A percentile compares a stretch with the other conserved stretches of the same genome.
Conservation (phyloP, 1,140 invertebrate genomes). For the Trachelipus rathkii region DNA sequence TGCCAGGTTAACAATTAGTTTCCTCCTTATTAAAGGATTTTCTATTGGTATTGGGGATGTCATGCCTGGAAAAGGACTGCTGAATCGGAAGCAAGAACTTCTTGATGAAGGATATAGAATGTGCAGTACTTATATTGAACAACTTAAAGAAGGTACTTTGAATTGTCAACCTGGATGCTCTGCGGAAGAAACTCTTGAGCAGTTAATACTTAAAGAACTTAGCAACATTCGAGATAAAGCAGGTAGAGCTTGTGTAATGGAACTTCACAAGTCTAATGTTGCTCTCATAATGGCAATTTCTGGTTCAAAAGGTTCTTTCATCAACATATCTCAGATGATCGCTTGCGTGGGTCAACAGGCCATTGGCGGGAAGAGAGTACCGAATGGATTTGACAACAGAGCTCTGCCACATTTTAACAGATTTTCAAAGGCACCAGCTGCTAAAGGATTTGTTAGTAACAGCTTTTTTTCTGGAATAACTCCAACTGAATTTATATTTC, state of each 20-base stretch:
- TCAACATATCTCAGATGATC: constrained; percentile 99
- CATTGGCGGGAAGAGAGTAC: constrained; percentile 91
- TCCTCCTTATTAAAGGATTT: constrained; percentile 89
- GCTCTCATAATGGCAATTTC: constrained; percentile 94
- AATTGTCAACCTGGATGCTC: constrained; percentile 86
- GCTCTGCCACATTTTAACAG: constrained; percentile 83
- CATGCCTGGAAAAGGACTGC: constrained; percentile 73
- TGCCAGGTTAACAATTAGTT: constrained; percentile 83
- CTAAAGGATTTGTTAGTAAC: constrained; percentile 96
- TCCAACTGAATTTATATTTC: constrained; percentile 97
- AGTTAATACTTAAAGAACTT: constrained; percentile 82
- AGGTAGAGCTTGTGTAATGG: constrained; percentile 85
- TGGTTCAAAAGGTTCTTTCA: constrained; percentile 85
- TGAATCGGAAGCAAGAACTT: constrained; percentile 76
- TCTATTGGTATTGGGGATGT: constrained; percentile 98
- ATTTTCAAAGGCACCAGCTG: constrained; percentile 76
- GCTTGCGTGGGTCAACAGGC: constrained; percentile 99
- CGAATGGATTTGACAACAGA: constrained; percentile 89
- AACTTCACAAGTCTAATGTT: constrained; percentile 65
- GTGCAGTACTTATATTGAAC: constrained; percentile 83
- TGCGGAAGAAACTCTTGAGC: constrained; percentile 87
- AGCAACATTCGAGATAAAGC: constrained; percentile 94
- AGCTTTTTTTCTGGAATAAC: constrained; percentile 96
- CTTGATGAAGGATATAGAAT: constrained; percentile 77
- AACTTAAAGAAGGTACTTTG: constrained; percentile 77